Evolutionary conservation across 35 echinoderm and acorn worm genomes (phyloP).

Genomic region (Ptychodera flava): DNA sequence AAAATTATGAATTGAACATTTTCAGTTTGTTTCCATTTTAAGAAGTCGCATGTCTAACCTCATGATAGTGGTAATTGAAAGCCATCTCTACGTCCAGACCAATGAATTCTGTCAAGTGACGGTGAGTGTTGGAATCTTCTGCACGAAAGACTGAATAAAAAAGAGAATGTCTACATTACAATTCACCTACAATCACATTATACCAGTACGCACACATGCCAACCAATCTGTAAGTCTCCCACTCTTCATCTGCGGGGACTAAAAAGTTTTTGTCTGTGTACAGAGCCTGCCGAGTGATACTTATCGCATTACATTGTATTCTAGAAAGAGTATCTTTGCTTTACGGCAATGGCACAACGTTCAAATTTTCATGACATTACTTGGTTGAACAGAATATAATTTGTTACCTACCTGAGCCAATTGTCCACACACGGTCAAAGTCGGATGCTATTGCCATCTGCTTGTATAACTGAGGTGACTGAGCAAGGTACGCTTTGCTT

Average conservation of each 20-base stretch:
- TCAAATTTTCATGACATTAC: neutral
- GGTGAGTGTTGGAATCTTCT: conserved; percentile 97
- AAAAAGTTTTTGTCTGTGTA: too few species aligned
- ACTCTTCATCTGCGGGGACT: too few species aligned
- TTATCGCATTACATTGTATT: neutral
- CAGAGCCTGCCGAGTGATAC: too few species aligned
- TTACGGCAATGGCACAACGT: neutral
- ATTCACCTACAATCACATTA: too few species aligned
- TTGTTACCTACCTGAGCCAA: conserved; percentile 80
- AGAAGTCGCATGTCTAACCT: too few species aligned
- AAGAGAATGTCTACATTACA: neutral
- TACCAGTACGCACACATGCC: too few species aligned
- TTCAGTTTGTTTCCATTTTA: too few species aligned
- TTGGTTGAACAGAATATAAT: neutral
- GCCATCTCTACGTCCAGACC: conserved; percentile 96
- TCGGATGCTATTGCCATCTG: conserved; percentile 94
- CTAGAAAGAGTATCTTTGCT: neutral
- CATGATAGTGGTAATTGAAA: conserved; percentile 97
- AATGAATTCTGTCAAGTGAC: conserved; percentile 89
- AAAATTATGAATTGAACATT: too few species aligned
- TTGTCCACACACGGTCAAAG: conserved; percentile 86
- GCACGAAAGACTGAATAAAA: conserved; percentile 69
- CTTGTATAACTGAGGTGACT: conserved; percentile 97
- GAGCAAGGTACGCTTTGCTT: conserved; percentile 85
- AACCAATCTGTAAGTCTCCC: too few species aligned